Evolutionary conservation across 2,888 invertebrate genomes (phyloP).

Genomic region (Campoplex nolae): DNA sequence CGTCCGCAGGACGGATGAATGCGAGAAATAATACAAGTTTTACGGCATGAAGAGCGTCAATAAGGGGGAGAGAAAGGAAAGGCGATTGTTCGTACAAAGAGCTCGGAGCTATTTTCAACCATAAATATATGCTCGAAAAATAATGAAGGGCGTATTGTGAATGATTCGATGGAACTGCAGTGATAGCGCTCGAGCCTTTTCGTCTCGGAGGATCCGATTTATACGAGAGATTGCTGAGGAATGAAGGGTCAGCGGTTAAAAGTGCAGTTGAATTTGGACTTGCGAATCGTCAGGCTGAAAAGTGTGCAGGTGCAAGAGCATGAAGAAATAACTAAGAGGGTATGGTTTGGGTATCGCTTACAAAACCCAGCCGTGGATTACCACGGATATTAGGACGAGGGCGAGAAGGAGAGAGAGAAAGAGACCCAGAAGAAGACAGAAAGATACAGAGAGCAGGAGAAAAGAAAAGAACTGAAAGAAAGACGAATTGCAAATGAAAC

Average conservation of each 20-base stretch:
- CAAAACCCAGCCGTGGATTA: slow-evolving; percentile 60
- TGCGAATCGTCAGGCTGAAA: slow-evolving; percentile 39
- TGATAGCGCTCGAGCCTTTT: background rate
- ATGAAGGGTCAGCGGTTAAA: slow-evolving; percentile 45
- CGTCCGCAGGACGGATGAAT: slow-evolving; percentile 10
- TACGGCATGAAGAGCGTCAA: slow-evolving; percentile 1
- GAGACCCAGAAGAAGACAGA: slow-evolving; percentile 20
- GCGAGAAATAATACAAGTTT: slow-evolving; percentile 24
- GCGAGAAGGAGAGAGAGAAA: slow-evolving; percentile 9
- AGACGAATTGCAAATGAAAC: slow-evolving; percentile 63
- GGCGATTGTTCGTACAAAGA: slow-evolving; percentile 12
- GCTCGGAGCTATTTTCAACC: slow-evolving; percentile 17
- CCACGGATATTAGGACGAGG: slow-evolving; percentile 60
- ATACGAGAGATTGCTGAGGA: slow-evolving; percentile 1
- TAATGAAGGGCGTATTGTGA: background rate
- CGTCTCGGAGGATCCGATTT: background rate
- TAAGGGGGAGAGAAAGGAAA: background rate
- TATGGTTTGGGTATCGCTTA: slow-evolving; percentile 63
- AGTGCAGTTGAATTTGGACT: slow-evolving; percentile 53
- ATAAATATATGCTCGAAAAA: background rate
- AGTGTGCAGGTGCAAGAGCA: slow-evolving; percentile 61
- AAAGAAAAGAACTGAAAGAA: slow-evolving; percentile 4
- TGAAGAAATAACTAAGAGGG: slow-evolving; percentile 20
- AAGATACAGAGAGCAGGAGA: slow-evolving; percentile 13
- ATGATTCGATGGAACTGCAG: background rate